Evolutionary conservation across 2,113 vertebrate genomes (phyloP), one percentile per base, ranked within the genome.

Genomic region (Conger conger): DNA sequence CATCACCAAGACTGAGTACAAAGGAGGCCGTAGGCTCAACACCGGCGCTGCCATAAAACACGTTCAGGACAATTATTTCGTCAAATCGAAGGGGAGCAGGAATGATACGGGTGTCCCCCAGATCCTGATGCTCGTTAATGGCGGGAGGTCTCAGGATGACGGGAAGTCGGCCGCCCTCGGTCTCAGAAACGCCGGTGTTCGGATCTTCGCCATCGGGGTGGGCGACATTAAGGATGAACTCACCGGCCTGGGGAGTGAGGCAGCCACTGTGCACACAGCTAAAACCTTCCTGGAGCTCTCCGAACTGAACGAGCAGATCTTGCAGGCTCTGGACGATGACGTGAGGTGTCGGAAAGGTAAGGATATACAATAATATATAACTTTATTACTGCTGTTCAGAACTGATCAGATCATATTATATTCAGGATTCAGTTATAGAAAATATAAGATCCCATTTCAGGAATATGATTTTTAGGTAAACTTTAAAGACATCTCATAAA

Each of bases 251-350:
- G 96, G 95, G 1, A 99, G 97, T 0, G 96, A 96, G 79, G 80
- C 91, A 0, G 92, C 96, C 37, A 98, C 91, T 0, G 95, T 96
- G 4, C 97, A 97, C 89, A 90, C 97, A 4, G 96, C 91, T 7
- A 86, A 94, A 5, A 96, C 86, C 0, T 93, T 95, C 15, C 92
- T 87, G 84, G 95, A 90, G 85, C 95, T 99, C 57, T 98, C 97
- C 0, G 98, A 99, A 42, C 89, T 98, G 73, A 98, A 96, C 0
- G 98, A 99, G 87, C 95, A 97, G 85, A 96, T 99, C 57, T 86
- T 99, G 89, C 94, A 95, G 30, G 96, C 95, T 0, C 87, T 99
- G 86, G 95, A 95, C 0, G 96, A 97, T 0, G 96, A 96, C 6
- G 94, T 99, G 88, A 93, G 90, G 7, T 96, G 97, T 68, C 45